phyloP scores from a whole-genome alignment of 2,113 vertebrate species.

The Bettongia penicillata region DNA sequence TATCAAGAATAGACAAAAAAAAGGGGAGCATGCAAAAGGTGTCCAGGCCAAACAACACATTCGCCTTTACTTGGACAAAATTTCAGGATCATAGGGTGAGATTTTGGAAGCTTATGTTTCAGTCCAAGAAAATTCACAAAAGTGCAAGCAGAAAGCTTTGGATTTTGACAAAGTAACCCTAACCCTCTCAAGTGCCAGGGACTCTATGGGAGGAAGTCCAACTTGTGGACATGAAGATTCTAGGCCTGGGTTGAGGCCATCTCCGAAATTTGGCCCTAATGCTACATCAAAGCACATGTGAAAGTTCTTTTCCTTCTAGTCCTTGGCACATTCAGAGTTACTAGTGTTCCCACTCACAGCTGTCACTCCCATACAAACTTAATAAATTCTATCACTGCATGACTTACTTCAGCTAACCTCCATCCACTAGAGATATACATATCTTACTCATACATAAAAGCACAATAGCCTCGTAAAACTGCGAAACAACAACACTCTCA shows the following conservation, averaged over 20 bases:
- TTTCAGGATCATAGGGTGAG: conserved; percentile 20
- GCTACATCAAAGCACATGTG: conserved; percentile 64
- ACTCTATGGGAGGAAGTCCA: background rate
- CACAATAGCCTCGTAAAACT: conserved; percentile 78
- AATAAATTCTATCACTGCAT: conserved; percentile 82
- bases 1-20: background rate
- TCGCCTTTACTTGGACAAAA: background rate
- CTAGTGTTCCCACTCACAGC: conserved; percentile 75
- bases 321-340: conserved; percentile 74
- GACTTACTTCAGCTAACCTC: conserved; percentile 81
- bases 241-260: background rate
- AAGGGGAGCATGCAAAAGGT: conserved; percentile 7
- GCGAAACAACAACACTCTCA: conserved; percentile 78
- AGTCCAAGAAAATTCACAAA: background rate
- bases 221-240: background rate
- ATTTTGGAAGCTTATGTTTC: conserved; percentile 6
- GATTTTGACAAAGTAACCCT: conserved; percentile 16
- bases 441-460: conserved; percentile 77
- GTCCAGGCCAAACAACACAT: background rate
- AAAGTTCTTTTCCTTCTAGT: conserved; percentile 76
- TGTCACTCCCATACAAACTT: conserved; percentile 79
- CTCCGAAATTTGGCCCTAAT: conserved; percentile 53
- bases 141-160: conserved; percentile 27
- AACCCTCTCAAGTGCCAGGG: background rate
- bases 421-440: conserved; percentile 75